Base-by-base conservation (phyloP, 2,888 invertebrate genomes). In the Euplexia lucipara region DNA sequence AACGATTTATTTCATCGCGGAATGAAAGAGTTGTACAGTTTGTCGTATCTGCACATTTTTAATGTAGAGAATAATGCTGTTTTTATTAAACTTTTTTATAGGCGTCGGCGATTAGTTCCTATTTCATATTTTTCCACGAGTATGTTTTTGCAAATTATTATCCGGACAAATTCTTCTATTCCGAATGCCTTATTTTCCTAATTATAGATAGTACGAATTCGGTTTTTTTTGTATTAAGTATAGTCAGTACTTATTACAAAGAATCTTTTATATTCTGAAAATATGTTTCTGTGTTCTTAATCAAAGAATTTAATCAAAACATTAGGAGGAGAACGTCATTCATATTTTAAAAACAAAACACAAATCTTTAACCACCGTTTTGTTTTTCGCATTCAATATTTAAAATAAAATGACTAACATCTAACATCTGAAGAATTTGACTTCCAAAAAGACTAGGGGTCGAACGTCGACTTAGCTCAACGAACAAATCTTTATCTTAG, bases 401-500 rank as follows among this genome's bases (percentile, higher is more conserved):
- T 35, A 35, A 30, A 52, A 37, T 35, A 35, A 30, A 52, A 37
- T 9, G 2, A 26, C 5, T 26, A 18, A 37, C 26, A 56, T 12
- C 45, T 16, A 9, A 37, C 9, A 41, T 20, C 10, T 18, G 41
- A 45, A 57, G 59, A 48, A 71, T 75, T 71, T 51, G 59, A 67
- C 56, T 62, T 56, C 39, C 37, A 70, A 69, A 60, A 66, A 68
- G 37, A 56, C 47, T 62, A 71, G 52, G n/a, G 41, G 47, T 51
- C 34, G 22, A 3, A 42, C 39, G 22, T 44, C 34, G 1, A 18
- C 10, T 7, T 20, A n/a, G n/a, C n/a, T n/a, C n/a, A n/a, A n/a
- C n/a, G 30, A 54, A 62, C 34, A 78, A 56, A 39, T 42, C 44
- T n/a, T 53, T 68, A 71, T 78, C 78, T 57, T 22, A 12, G 26